Base-by-base conservation (phyloP, 2,888 invertebrate genomes). In the Acleris laterana region DNA sequence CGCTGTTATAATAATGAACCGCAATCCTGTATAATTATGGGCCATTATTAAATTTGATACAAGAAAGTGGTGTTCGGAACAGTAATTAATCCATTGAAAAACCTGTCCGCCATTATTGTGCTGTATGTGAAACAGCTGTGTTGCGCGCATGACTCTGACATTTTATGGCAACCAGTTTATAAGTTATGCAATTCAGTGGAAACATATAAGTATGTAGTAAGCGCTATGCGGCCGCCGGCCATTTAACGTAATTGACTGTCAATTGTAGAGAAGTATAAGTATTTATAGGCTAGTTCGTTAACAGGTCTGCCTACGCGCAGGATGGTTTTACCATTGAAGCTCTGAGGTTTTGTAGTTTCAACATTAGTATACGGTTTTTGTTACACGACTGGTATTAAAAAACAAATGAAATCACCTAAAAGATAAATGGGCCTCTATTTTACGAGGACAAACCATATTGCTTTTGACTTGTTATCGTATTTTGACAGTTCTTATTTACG, bases 151-250 rank as follows among this genome's bases (percentile, higher is more conserved):
- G 80, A 78, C 74, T 82, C 80, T 87, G 89, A 83, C 87, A 88
- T 89, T 88, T 84, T 80, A 84, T 81, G 72, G 77, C 75, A 88
- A 88, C 90, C 84, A 74, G 89, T 90, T 87, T 78, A 72, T 80
- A 82, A 86, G 82, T 89, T 89, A 90, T 87, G 90, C 89, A 90
- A 91, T 87, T 89, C 88, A 91, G 81, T 84, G 82, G 85, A 83
- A 84, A 83, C 78, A 83, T 83, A 87, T 82, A 61, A 57, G 61
- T 62, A 62, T 66, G 77, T 75, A 79, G 77, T 79, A 82, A 84
- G 84, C 84, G 80, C 78, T 76, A 81, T 79, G 79, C 78, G 76
- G 74, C 78, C 77, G 81, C 67, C 74, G 75, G 76, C 78, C 81
- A 78, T 77, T 86, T 84, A 85, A 73, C 82, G 84, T 87, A 85